phyloP scores from a whole-genome alignment of 2,888 invertebrate genomes.

The Diaprepes abbreviatus region DNA sequence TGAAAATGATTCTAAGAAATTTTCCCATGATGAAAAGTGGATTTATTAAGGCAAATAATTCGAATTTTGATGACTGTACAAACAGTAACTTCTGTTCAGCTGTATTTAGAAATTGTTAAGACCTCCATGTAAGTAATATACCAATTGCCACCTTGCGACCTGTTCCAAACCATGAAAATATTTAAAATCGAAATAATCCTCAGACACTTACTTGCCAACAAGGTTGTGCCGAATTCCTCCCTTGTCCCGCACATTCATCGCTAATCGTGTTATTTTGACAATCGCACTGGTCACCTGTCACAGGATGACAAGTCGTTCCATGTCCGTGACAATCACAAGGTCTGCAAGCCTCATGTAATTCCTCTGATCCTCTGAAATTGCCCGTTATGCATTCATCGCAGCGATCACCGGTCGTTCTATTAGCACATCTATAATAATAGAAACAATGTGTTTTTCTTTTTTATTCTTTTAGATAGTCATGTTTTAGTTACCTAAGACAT shows the following conservation, averaged over 20 bases:
- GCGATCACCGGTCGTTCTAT: conserved; percentile 84
- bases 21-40: too few relatives aligned
- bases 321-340: conserved; percentile 96
- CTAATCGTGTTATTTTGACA: conserved; percentile 96
- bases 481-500: conserved; percentile 80
- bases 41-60: too few relatives aligned
- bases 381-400: conserved; percentile 81
- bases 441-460: too few relatives aligned
- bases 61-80: too few relatives aligned
- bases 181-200: too few relatives aligned
- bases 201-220: conserved; percentile 80
- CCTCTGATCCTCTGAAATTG: conserved; percentile 81
- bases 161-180: too few relatives aligned
- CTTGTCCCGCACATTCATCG: conserved; percentile 83
- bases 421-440: conserved; percentile 72
- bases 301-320: conserved; percentile 90
- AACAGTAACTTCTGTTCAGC: too few relatives aligned
- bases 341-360: conserved; percentile 81
- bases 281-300: conserved; percentile 93
- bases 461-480: too few relatives aligned
- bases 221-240: conserved; percentile 77
- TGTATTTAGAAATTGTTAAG: too few relatives aligned
- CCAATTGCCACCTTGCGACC: too few relatives aligned
- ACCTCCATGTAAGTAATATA: too few relatives aligned
- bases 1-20: too few relatives aligned